A percentile compares a stretch with the other conserved stretches of the same genome.
Evolutionary conservation across 2,888 invertebrate species (phyloP).

Genomic region (Drosophila macrospina): DNA sequence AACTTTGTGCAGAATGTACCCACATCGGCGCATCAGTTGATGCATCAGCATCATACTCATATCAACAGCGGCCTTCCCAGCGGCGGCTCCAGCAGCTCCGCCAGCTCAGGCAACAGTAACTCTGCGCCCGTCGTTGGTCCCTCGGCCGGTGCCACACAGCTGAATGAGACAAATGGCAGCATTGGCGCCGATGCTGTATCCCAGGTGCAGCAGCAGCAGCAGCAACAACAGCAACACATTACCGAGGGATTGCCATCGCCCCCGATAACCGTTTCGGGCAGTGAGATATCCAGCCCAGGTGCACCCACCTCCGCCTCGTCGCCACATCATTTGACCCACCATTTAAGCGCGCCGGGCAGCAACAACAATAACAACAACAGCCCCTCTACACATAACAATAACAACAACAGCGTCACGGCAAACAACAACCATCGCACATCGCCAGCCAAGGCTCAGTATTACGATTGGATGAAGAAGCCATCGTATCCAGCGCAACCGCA

Average conservation of each 20-base stretch:
- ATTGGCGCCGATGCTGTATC: conserved; percentile 60
- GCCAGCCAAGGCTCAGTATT: conserved; percentile 91
- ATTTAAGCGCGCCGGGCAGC: conserved; percentile 86
- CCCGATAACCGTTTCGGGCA: conserved; percentile 87
- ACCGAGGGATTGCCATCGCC: conserved; percentile 87
- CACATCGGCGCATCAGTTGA: conserved; percentile 75
- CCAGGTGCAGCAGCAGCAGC: conserved; percentile 43
- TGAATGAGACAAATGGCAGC: conserved; percentile 75
- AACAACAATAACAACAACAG: conserved; percentile 65
- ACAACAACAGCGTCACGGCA: conserved; percentile 60
- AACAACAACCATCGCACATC: conserved; percentile 85
- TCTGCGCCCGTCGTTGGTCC: conserved; percentile 54
- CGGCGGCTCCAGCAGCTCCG: conserved; percentile 73
- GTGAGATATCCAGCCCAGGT: conserved; percentile 88
- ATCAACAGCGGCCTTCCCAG: conserved; percentile 51
- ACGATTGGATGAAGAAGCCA: conserved; percentile 97
- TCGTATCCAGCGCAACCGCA: conserved; percentile 93
- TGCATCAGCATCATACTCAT: conserved; percentile 72
- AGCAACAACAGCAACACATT: conserved; percentile 72
- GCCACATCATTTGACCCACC: conserved; percentile 84
- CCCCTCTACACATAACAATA: conserved; percentile 67
- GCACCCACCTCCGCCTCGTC: conserved; percentile 84
- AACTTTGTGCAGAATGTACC: conserved; percentile 80
- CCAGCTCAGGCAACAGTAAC: conserved; percentile 77
- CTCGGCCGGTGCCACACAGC: conserved; percentile 62